Conservation (phyloP, 2,113 vertebrate species). For the Lutjanus erythropterus region DNA sequence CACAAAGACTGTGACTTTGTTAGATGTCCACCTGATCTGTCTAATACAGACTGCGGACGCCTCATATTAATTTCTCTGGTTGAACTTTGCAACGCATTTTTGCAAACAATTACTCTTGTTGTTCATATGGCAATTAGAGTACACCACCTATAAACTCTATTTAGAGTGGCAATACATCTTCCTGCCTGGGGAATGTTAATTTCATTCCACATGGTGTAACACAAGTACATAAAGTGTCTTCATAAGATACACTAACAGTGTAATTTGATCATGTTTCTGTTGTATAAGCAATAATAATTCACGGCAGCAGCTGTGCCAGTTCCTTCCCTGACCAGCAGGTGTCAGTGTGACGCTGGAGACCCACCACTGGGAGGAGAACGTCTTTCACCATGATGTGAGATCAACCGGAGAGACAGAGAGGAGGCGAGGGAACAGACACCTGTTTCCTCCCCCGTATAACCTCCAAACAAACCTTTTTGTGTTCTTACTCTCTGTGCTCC, state of each 20-base stretch:
- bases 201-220: constrained; percentile 9
- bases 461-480: constrained; percentile 28
- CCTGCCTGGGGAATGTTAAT: neutral
- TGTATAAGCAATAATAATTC: constrained; percentile 11
- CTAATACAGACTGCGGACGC: neutral
- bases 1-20: neutral
- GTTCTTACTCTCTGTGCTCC: constrained; percentile 31
- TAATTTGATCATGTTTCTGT: neutral
- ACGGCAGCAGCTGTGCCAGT: constrained; percentile 25
- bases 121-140: neutral
- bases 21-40: neutral
- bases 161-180: neutral
- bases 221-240: neutral
- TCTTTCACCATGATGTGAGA: constrained; percentile 40
- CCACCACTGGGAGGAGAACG: neutral
- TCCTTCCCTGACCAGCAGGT: constrained; percentile 70
- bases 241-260: neutral
- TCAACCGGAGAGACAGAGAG: constrained; percentile 45
- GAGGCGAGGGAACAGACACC: constrained; percentile 45
- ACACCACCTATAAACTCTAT: neutral
- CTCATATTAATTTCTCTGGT: neutral
- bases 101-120: neutral
- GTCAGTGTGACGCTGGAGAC: constrained; percentile 78
- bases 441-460: constrained; percentile 40
- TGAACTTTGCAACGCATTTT: neutral